A percentile compares a stretch with the other conserved stretches of the same genome.
Conservation (phyloP, 2,888 invertebrate species). For the Podotricha telesiphe region DNA sequence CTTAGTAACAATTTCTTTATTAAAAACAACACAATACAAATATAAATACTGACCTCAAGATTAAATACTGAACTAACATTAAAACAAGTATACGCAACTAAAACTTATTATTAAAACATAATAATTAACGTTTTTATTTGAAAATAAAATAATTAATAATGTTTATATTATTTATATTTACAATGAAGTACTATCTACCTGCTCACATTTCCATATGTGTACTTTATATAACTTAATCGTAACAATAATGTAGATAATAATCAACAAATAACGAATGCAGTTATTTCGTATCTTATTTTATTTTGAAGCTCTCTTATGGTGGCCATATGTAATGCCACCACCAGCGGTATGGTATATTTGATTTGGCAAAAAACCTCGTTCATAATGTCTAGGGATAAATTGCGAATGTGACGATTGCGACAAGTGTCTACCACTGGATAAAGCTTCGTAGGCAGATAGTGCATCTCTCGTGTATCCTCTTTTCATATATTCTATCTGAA, state of each 20-base stretch:
- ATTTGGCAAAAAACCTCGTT: conserved; percentile 78
- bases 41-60: conserved; percentile 60
- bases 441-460: conserved; percentile 68
- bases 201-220: not conserved
- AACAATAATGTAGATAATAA: not conserved
- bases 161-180: conserved; percentile 20
- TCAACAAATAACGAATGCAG: conserved; percentile 36
- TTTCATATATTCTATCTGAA: conserved; percentile 78
- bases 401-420: conserved; percentile 51
- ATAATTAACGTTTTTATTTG: conserved; percentile 19
- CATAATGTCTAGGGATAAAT: conserved; percentile 62
- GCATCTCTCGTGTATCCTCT: conserved; percentile 74
- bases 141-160: conserved; percentile 29
- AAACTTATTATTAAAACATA: conserved; percentile 2
- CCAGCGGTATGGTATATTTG: conserved; percentile 77
- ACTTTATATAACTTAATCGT: not conserved
- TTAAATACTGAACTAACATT: conserved; percentile 31
- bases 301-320: conserved; percentile 73
- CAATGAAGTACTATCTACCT: not conserved
- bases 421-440: conserved; percentile 65
- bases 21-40: conserved; percentile 6
- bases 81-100: conserved; percentile 24
- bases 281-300: conserved; percentile 50
- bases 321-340: conserved; percentile 74
- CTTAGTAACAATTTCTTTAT: conserved; percentile 21